Evolutionary conservation across 2,888 invertebrate genomes (phyloP), one percentile per base, ranked within the genome.

Genomic region (Thereva unica): DNA sequence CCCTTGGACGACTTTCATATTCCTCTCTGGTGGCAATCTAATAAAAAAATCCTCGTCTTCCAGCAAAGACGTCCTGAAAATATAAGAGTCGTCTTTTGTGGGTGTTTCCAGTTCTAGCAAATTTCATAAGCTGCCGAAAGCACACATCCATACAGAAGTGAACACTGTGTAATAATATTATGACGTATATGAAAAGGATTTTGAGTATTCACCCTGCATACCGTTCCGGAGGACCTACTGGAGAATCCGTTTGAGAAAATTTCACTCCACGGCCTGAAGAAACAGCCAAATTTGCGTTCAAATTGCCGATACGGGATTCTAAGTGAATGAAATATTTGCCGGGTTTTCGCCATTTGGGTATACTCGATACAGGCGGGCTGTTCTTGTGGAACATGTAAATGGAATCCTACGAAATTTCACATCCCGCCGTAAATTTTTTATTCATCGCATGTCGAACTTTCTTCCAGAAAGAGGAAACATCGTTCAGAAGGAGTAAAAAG

Each of bases 271-370:
- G 49, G 38, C 47, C 47, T 35, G 59, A 10, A 49, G 49, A 59
- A 59, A 49, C 47, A 59, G 59, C 38, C 47, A 63, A 63, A 63
- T 63, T 63, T 63, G 63, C 63, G 63, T 63, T 63, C 63, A 63
- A 63, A 63, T 63, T 63, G 63, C 63, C 52, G 63, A 63, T 63
- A 63, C 52, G 52, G 63, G 63, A 63, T 52, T 63, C 63, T 63
- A 63, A 63, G 63, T 63, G 63, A 63, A 63, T 63, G 63, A 63
- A 63, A 63, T 63, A 63, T 63, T 63, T 63, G 50, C 52, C 52
- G 42, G 50, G 63, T 63, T 63, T 63, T 50, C 52, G 59, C 59
- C 37, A 59, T 59, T 59, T 12, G 38, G 12, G 47, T 23, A 12
- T 49, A 59, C 59, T 37, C 56, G 47, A 23, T 38, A 59, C 49